A percentile compares a stretch with the other conserved stretches of the same genome.
phyloP scores from a whole-genome alignment of 2,888 invertebrate species.

The Lasioglossum vierecki region DNA sequence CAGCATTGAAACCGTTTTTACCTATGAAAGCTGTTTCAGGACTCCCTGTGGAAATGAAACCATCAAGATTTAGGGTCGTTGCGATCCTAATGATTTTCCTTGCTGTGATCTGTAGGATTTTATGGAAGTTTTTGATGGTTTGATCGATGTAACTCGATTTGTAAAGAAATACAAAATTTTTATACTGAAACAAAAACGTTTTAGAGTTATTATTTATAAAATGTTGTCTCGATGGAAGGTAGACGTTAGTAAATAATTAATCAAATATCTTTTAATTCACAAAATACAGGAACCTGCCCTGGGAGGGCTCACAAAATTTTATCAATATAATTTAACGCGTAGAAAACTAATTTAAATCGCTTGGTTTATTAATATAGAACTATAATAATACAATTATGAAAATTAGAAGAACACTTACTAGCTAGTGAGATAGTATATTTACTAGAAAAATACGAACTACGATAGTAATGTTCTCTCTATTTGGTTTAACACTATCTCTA shows the following conservation, averaged over 20 bases:
- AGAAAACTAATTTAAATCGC: constrained; percentile 23
- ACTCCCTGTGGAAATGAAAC: constrained; percentile 75
- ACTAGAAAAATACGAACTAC: constrained; percentile 61
- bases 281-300: constrained; percentile 74
- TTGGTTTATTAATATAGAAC: constrained; percentile 28
- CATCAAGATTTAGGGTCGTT: constrained; percentile 73
- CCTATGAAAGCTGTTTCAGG: constrained; percentile 87
- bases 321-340: constrained; percentile 61
- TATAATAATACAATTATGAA: constrained; percentile 47
- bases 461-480: constrained; percentile 71
- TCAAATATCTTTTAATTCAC: constrained; percentile 57
- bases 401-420: constrained; percentile 40
- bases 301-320: constrained; percentile 69
- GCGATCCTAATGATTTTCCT: constrained; percentile 78
- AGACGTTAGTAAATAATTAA: constrained; percentile 26
- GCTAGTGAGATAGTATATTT: constrained; percentile 48
- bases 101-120: constrained; percentile 76
- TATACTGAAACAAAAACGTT: constrained; percentile 21
- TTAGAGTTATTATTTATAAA: background rate
- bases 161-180: constrained; percentile 37
- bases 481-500: constrained; percentile 73
- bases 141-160: constrained; percentile 26
- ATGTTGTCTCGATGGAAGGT: background rate
- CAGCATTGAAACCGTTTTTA: constrained; percentile 85
- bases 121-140: constrained; percentile 80